Base-by-base conservation (phyloP, 2,797 vertebrate species). In the Atherinosoma microstoma region DNA sequence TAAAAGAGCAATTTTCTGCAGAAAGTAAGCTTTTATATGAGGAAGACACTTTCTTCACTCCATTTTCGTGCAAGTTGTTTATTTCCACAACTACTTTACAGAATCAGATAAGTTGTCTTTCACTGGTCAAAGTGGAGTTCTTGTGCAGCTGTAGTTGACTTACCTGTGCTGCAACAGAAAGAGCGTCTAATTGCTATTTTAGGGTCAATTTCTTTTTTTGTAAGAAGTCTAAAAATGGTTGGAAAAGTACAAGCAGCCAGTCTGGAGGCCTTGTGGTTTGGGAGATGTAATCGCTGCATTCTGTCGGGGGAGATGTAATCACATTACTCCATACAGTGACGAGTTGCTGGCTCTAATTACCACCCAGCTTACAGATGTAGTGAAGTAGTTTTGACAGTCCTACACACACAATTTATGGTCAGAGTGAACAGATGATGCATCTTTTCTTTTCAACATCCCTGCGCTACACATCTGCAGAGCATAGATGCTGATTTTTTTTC, bases 291-390 rank as follows among this genome's bases (percentile, higher is more conserved):
- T 93, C 63, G 69, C 70, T 81, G 85, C 90, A 93, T 94, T 94
- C 90, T 94, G 90, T 83, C 73, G 73, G 82, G 15, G 42, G 86
- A 86, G 89, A 89, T 91, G 93, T 94, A 91, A 94, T 94, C 84
- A 70, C 87, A 94, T 94, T 89, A 93, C 88, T 47, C 77, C 87
- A 92, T 85, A 65, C 79, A 6, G 40, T 89, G 89, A 91, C 72
- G 68, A 84, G 79, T 82, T 84, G 56, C 82, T 63, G 80, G 72
- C 76, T 66, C 83, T 79, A 80, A 90, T 87, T 84, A 88, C 74
- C 72, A 66, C 74, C 86, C 73, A 63, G 72, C 56, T 60, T 69
- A 74, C 78, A 83, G 61, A 82, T 78, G 76, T n/a, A 73, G 64
- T 3, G 27, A 56, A 83, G 75, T 49, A 42, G 76, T 77, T 75